Conservation (phyloP, 2,888 invertebrate genomes). For the Dinocampus coccinellae region DNA sequence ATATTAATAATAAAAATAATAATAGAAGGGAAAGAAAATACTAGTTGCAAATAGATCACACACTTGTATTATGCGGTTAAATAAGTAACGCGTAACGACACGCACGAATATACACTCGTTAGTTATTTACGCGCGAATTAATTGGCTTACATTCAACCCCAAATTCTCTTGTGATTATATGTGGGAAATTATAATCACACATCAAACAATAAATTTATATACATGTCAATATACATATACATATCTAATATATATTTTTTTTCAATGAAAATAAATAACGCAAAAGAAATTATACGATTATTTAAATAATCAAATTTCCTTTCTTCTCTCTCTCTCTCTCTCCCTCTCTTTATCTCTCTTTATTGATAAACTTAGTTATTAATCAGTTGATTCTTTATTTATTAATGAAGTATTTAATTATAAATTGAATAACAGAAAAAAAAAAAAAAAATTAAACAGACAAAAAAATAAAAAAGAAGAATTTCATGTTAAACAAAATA, state of each 20-base stretch:
- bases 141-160: slow-evolving; percentile 57
- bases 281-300: no score
- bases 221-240: background rate
- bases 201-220: background rate
- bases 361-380: no score
- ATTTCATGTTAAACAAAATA: no score
- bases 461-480: no score
- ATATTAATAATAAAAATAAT: slow-evolving; percentile 41
- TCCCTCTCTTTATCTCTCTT: no score
- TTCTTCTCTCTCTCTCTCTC: no score
- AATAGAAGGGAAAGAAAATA: slow-evolving; percentile 41
- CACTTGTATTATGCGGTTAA: slow-evolving; percentile 56
- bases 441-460: no score
- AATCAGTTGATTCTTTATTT: no score
- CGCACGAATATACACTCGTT: slow-evolving; percentile 49
- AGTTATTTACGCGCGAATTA: slow-evolving; percentile 62
- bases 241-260: background rate
- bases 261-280: no score
- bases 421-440: no score
- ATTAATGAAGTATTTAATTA: no score
- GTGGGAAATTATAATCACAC: slow-evolving; percentile 48
- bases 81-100: slow-evolving; percentile 57
- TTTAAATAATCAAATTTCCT: no score
- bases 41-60: slow-evolving; percentile 1
- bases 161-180: background rate